Base-by-base conservation (phyloP, 2,113 vertebrate species). In the Rutilus rutilus region DNA sequence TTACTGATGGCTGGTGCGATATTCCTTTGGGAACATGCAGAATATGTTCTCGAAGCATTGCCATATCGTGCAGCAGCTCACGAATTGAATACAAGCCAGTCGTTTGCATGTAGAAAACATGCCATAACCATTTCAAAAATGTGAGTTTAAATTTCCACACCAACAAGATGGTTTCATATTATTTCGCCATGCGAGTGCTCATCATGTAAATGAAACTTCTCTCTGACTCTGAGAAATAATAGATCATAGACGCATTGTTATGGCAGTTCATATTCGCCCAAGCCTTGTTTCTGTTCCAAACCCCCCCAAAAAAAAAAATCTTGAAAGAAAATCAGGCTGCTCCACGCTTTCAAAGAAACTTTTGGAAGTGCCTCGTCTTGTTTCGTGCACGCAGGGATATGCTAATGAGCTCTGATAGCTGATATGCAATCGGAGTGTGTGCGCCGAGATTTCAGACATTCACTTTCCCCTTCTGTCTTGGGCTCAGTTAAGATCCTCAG, bases 201-300 rank as follows among this genome's bases (percentile, higher is more conserved):
- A 33, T 67, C 62, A 33, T 82, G 60, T 64, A 82, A 82, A 50
- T 21, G 42, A 82, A 82, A 67, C n/a, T 67, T 82, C 62, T 67
- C 27, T 50, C 60, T 33, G 62, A 50, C 79, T 67, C 45, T 82
- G 12, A 64, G 74, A 62, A 77, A 65, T 27, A 36, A 80, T 47
- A 62, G 52, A 71, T 87, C 23, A 82, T 25, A 76, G 73, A 75
- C 15, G 27, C 79, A 87, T 75, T 88, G 85, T 36, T 71, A 65
- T 71, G 87, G 52, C 10, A 85, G 90, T 87, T 71, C n/a, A 12
- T 85, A 82, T 85, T 90, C 80, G 77, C 71, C 47, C 78, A 25
- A 47, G 21, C 25, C 85, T 59, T 78, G 69, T 84, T 78, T 87
- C 54, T 76, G 11, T 81, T 75, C 64, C 80, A 21, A 71, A 60